Evolutionary conservation across 2,797 vertebrate species (phyloP), one percentile per base, ranked within the genome.

Genomic region (Scleropages formosus): DNA sequence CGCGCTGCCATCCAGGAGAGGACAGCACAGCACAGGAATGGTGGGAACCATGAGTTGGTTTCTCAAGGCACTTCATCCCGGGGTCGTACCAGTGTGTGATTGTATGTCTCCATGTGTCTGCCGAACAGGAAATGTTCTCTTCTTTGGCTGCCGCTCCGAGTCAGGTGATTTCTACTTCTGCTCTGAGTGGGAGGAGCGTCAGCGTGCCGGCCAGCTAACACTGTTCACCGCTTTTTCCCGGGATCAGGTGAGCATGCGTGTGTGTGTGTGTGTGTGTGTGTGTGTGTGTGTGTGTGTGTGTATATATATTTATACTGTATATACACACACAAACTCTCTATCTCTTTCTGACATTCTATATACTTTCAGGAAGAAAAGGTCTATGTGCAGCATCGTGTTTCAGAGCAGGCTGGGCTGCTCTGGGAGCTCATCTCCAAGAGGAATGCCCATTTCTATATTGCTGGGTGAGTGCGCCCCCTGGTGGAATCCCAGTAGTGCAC

Each of bases 201-300:
- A 84, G 71, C 58, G 77, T 24, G 84, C 78, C 0, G 93, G 91
- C 51, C 85, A 87, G 20, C 86, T 99, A 86, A 91, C 31, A 0
- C 88, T 98, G 18, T 90, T 96, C 77, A 95, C 94, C 0, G 97
- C 98, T 26, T 99, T 99, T 82, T 99, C 96, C 65, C 90, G 95
- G 73, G 98, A 99, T 75, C 98, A 99, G 96, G 97, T 98, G 62
- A 24, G 67, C 44, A 20, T 12, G 18, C 16, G 47, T 67, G 47
- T 0, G 22, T 46, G 6, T 8, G 12, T n/a, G 26, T 44, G 24
- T n/a, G n/a, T n/a, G n/a, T n/a, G n/a, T n/a, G n/a, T n/a, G n/a
- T n/a, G 18, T 16, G 47, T 67, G 47, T 0, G 22, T 46, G 6
- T 8, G 12, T n/a, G 26, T 44, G 24, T n/a, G n/a, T n/a, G n/a